phyloP scores from a whole-genome alignment of 2,113 vertebrate species.

The Enhydra lutris region DNA sequence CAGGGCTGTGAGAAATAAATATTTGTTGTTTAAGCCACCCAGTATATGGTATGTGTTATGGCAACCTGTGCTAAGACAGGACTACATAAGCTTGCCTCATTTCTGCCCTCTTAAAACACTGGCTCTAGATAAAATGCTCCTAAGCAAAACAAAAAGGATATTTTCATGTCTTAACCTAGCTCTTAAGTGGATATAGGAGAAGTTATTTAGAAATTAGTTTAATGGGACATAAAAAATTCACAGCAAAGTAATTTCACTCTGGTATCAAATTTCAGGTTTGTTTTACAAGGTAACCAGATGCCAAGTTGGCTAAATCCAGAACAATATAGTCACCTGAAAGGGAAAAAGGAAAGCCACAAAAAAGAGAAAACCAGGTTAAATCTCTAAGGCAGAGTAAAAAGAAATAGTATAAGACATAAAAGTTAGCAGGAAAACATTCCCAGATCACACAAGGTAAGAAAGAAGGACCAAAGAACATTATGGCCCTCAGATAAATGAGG shows the following conservation, averaged over 20 bases:
- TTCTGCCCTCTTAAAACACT: neutral
- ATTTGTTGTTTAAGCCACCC: neutral
- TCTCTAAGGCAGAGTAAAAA: slow-evolving; percentile 24
- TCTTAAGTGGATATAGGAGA: neutral
- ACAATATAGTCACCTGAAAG: slow-evolving; percentile 35
- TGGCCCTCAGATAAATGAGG: neutral
- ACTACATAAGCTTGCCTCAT: neutral
- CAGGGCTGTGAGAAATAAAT: neutral
- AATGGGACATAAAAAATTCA: slow-evolving; percentile 23
- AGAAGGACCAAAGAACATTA: neutral
- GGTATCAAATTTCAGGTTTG: slow-evolving; percentile 31
- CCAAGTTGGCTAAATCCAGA: slow-evolving; percentile 50
- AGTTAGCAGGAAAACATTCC: slow-evolving; percentile 4
- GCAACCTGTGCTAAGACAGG: neutral
- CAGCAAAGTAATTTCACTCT: slow-evolving; percentile 46
- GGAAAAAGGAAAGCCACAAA: slow-evolving; percentile 38
- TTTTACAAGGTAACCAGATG: slow-evolving; percentile 46
- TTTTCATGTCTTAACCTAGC: neutral
- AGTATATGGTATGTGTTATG: neutral
- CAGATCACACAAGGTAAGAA: neutral
- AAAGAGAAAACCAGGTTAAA: slow-evolving; percentile 47
- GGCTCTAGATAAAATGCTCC: neutral
- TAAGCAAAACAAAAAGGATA: neutral
- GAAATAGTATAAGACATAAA: slow-evolving; percentile 42
- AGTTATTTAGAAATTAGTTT: slow-evolving; percentile 35